Conservation (phyloP, 2,888 invertebrate species). For the Globia sparganii region DNA sequence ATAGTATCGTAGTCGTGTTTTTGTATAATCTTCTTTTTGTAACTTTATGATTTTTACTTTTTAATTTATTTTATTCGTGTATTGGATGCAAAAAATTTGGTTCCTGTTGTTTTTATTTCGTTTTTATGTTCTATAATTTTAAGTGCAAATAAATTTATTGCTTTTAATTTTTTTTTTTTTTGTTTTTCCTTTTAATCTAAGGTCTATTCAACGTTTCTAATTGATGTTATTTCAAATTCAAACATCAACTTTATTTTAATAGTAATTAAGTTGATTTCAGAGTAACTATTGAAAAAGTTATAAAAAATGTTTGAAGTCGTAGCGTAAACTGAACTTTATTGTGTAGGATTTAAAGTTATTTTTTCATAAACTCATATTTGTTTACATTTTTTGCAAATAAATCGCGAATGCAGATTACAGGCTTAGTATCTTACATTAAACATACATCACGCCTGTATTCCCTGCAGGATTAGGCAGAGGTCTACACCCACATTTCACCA, state of each 20-base stretch:
- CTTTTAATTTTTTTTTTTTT: constrained; percentile 81
- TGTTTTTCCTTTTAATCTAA: no score
- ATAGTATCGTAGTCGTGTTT: constrained; percentile 70
- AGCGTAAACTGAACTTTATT: no score
- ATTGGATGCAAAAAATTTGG: constrained; percentile 75
- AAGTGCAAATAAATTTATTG: constrained; percentile 89
- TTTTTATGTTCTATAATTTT: constrained; percentile 85
- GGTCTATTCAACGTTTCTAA: no score
- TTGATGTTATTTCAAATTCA: no score
- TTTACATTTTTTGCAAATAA: no score
- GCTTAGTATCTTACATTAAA: background rate
- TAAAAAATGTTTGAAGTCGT: no score
- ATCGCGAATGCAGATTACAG: no score
- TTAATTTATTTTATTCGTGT: constrained; percentile 73
- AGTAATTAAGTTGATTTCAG: no score
- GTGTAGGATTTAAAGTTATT: no score
- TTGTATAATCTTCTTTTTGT: constrained; percentile 76
- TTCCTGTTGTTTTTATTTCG: constrained; percentile 91
- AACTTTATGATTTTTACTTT: constrained; percentile 69
- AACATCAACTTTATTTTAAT: no score
- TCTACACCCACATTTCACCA: background rate
- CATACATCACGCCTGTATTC: background rate
- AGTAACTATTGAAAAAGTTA: no score
- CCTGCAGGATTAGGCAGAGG: background rate
- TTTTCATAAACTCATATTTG: no score